Evolutionary conservation across 2,797 vertebrate genomes (phyloP), one percentile per base, ranked within the genome.

Genomic region (Philypnodon macrostomus): DNA sequence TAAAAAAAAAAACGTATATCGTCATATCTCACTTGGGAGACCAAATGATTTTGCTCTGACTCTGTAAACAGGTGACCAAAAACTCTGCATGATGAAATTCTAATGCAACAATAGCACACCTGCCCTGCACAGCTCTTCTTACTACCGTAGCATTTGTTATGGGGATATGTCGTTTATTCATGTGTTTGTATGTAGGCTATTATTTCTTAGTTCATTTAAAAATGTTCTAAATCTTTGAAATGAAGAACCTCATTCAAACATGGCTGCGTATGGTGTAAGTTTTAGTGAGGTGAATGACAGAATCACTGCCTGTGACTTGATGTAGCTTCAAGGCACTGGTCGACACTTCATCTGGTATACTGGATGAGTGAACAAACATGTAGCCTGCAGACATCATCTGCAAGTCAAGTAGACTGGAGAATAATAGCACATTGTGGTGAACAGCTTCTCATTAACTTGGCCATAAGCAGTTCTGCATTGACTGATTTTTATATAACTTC

Each of bases 351-450:
- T 44, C 19, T 9, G 45, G 58, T 32, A 19, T 4, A 26, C 27
- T 19, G 49, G 44, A 24, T 42, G 45, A 59, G 30, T 68, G 55
- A 38, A 47, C 49, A 54, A 54, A 67, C 58, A 45, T 68, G 48
- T 41, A 44, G 62, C 40, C 49, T 48, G 41, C 53, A 40, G 46
- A 54, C 44, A 23, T 58, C 10, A 73, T 75, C 63, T 73, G 67
- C 70, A 74, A 58, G 63, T 66, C 70, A 67, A 70, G 19, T 61
- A 64, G 61, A 66, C 48, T 51, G 60, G 56, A 60, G 41, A 58
- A 67, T 53, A 75, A 70, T 47, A 48, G 70, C 55, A n/a, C 53
- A 61, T 42, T 12, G 2, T 63, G 58, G 42, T 2, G 11, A 48
- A 47, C 36, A 45, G 39, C 34, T 59, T 46, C 49, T 51, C 53